These are phyloP conservation scores for Cryptocephalus moraei DNA, from an alignment of 2,888 invertebrate species.

Conservation along the genomic window DNA sequence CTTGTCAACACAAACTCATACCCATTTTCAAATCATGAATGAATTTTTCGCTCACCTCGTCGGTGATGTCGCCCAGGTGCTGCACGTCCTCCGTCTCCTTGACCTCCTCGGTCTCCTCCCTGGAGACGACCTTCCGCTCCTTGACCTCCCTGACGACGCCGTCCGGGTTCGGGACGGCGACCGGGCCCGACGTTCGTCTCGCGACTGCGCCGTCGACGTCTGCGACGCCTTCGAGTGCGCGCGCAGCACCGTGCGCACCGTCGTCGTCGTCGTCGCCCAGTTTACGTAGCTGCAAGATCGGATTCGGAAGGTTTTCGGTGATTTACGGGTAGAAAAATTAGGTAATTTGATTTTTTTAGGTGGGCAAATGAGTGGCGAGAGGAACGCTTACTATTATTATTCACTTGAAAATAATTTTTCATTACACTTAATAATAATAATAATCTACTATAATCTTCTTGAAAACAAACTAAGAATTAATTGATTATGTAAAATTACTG, in stretches of 20 bases:
- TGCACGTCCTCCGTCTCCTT: slow-evolving; percentile 77
- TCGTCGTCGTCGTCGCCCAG: slow-evolving; percentile 33
- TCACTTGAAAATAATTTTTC: no score
- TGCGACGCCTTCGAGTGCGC: slow-evolving; percentile 16
- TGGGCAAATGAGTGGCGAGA: no score
- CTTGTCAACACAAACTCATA: no score
- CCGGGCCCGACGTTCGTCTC: slow-evolving; percentile 35
- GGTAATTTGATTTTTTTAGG: no score
- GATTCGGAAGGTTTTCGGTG: background rate
- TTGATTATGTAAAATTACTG: no score
- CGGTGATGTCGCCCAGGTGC: slow-evolving; percentile 75
- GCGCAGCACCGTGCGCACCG: slow-evolving; percentile 19
- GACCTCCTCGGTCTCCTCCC: slow-evolving; percentile 73
- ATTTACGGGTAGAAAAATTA: no score
- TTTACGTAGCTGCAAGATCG: slow-evolving; percentile 31
- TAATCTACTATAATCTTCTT: no score
- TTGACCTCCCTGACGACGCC: slow-evolving; percentile 74
- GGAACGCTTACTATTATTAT: no score
- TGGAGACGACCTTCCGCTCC: slow-evolving; percentile 67
- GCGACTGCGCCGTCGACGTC: slow-evolving; percentile 7
- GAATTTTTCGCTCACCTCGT: slow-evolving; percentile 65
- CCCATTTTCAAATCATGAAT: no score
- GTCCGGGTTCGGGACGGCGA: slow-evolving; percentile 56
- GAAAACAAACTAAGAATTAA: no score
- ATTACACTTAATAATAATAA: no score